These are phyloP conservation scores for Drosophila lacertosa DNA, from an alignment of 1,140 invertebrate species.

Conservation along the genomic window DNA sequence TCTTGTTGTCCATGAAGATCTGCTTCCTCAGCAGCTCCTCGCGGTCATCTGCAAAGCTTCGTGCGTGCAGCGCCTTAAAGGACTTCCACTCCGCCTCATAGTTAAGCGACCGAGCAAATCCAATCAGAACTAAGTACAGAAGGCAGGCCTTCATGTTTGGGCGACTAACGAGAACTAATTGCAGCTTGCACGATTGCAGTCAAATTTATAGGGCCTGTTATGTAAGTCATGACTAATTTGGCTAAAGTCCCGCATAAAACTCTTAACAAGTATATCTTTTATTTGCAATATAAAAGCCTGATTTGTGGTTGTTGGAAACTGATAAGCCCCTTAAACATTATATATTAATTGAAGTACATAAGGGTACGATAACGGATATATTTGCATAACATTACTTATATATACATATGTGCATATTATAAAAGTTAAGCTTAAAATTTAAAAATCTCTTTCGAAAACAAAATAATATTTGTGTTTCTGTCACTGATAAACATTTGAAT, in stretches of 20 bases:
- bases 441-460: too few species aligned
- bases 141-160: conserved; percentile 3
- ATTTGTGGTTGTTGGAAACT: too few species aligned
- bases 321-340: too few species aligned
- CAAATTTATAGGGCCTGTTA: neutral
- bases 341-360: too few species aligned
- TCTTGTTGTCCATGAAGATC: conserved; percentile 92
- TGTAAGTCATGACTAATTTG: neutral
- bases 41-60: conserved; percentile 87
- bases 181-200: neutral
- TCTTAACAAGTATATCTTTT: neutral
- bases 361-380: too few species aligned
- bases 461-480: neutral
- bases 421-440: too few species aligned
- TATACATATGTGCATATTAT: too few species aligned
- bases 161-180: neutral
- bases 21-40: conserved; percentile 93
- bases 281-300: neutral
- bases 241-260: neutral
- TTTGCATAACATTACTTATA: too few species aligned
- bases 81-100: neutral
- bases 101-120: neutral
- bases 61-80: conserved; percentile 87
- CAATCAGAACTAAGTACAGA: neutral
- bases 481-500: neutral